Evolutionary conservation across 2,888 invertebrate genomes (phyloP), one percentile per base, ranked within the genome.

Genomic region (Steinernema hermaphroditum): DNA sequence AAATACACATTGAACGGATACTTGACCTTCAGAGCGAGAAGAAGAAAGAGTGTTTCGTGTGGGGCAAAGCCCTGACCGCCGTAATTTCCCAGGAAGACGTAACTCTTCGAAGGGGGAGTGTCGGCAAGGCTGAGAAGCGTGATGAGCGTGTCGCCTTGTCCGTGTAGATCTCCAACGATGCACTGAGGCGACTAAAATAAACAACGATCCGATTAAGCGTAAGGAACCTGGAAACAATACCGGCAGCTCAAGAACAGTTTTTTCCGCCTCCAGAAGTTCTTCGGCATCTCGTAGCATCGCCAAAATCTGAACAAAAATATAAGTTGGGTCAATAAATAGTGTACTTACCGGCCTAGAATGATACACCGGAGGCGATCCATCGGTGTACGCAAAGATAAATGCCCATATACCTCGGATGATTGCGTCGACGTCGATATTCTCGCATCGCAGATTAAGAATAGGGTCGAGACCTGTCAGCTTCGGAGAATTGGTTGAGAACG

Each of bases 71-170:
- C 81, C 27, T 74, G 69, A 9, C 82, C 82, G 34, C 76, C 37
- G 76, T 78, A 82, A 43, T 78, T 77, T 22, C 82, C 82, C 14
- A 82, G 75, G 69, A 82, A 75, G 1, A 82, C 19, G 72, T 77
- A 77, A 9, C 70, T 76, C 9, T 76, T 70, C 0, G 71, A 50
- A 0, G 80, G 77, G 14, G 80, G 79, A 27, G 49, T 29, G 24
- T 76, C 78, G 12, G 70, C 71, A 16, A 72, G 73, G 43, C 76
- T 74, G 68, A 80, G 73, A 62, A 79, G 68, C 8, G 76, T 77
- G 24, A 78, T 68, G 70, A 81, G 70, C 41, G 76, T 75, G 71
- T 81, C 81, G 14, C 78, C 81, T 50, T 81, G 79, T 12, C 81
- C 81, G 69, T 81, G 79, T 0, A 81, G 27, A 14, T 78, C 79